phyloP scores from a whole-genome alignment of 2,888 invertebrate genomes.

The Malachius bipustulatus region DNA sequence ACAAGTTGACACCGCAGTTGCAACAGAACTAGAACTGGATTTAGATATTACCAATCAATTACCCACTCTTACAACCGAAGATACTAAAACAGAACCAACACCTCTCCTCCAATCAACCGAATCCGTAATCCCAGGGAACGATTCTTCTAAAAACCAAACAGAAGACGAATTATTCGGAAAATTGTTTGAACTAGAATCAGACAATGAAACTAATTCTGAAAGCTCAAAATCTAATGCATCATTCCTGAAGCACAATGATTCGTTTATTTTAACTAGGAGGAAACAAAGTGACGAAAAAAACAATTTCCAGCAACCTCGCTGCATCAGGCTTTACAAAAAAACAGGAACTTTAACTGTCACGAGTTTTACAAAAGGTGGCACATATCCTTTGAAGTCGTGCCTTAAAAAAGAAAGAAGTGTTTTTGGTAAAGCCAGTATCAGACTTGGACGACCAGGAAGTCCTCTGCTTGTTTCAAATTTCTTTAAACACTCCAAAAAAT shows the following conservation, averaged over 20 bases:
- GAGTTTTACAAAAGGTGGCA: constrained; percentile 24
- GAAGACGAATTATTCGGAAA: constrained; percentile 10
- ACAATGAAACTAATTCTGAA: no score
- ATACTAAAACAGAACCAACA: constrained; percentile 9
- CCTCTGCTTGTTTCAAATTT: constrained; percentile 12
- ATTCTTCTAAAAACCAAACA: constrained; percentile 6
- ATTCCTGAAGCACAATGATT: constrained; percentile 28
- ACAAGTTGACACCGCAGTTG: no score
- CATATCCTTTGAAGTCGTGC: constrained; percentile 26
- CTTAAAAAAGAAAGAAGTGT: constrained; percentile 20
- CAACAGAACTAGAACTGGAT: no score
- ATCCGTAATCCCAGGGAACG: not conserved
- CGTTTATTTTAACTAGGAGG: constrained; percentile 25
- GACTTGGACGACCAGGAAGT: constrained; percentile 24
- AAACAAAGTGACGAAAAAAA: constrained; percentile 25
- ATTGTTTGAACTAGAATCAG: no score
- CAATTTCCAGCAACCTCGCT: constrained; percentile 28
- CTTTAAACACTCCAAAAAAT: no score
- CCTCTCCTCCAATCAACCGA: no score
- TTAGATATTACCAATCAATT: no score
- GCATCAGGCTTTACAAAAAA: constrained; percentile 25
- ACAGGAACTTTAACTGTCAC: constrained; percentile 10
- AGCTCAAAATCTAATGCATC: no score
- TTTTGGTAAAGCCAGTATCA: constrained; percentile 22
- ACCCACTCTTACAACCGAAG: no score